Evolutionary conservation across 2,113 vertebrate genomes (phyloP).

Genomic region (Balaenoptera acutorostrata): DNA sequence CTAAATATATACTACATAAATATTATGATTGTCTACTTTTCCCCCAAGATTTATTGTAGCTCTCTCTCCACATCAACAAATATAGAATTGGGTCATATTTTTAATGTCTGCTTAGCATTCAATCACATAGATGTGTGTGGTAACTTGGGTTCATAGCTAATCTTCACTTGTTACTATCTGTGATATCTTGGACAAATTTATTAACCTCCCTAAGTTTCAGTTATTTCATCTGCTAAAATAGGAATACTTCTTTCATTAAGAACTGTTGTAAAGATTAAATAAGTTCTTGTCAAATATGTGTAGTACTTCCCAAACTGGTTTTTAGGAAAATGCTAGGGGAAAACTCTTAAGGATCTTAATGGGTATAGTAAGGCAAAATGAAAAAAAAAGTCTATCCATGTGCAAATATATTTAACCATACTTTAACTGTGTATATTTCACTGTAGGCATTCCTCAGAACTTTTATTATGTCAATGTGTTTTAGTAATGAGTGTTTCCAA

Average conservation of each 20-base stretch:
- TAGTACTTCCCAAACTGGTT: not conserved
- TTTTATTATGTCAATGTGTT: not conserved
- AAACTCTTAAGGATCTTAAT: not conserved
- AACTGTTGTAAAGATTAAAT: not conserved
- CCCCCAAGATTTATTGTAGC: not conserved
- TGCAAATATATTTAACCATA: not conserved
- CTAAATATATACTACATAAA: not conserved
- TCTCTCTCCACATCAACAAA: not conserved
- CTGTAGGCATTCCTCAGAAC: not conserved
- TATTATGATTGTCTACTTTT: not conserved
- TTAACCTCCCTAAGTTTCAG: not conserved
- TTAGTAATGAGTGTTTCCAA: not conserved
- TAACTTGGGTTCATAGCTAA: not conserved
- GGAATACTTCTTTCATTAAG: not conserved
- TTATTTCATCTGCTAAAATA: conserved; percentile 3
- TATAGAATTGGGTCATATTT: not conserved
- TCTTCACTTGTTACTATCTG: not conserved
- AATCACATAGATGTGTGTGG: not conserved
- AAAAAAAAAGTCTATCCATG: not conserved
- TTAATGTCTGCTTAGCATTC: not conserved
- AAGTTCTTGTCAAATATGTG: not conserved
- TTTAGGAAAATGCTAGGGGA: not conserved
- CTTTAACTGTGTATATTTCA: not conserved
- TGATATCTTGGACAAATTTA: not conserved
- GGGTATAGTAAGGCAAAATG: not conserved